A percentile compares a stretch with the other conserved stretches of the same genome.
These are phyloP conservation scores for Neodontobutis hainanensis DNA, from an alignment of 2,113 vertebrate species.

Conservation along the genomic window DNA sequence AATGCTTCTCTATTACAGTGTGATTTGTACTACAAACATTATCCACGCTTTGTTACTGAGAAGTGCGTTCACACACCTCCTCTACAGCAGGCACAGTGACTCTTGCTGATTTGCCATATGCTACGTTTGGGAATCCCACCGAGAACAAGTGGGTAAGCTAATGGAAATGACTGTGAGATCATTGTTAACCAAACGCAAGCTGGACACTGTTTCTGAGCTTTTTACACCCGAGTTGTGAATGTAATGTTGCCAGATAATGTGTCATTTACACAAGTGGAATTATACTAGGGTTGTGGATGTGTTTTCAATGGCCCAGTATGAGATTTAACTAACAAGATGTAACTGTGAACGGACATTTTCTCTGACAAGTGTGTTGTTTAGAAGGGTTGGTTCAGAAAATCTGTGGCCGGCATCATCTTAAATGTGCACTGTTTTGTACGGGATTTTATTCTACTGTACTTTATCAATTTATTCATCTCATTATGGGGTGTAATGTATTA, in stretches of 20 bases:
- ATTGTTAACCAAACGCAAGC: slow-evolving; percentile 8
- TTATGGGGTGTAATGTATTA: no score
- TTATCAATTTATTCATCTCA: no score
- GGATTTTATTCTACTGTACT: no score
- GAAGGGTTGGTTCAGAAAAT: no score
- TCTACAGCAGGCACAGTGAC: not conserved
- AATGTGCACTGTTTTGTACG: no score
- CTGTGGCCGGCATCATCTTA: no score
- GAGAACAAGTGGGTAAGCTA: slow-evolving; percentile 5
- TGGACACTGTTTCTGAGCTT: not conserved
- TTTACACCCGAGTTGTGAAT: not conserved
- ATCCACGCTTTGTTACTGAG: not conserved
- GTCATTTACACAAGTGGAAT: not conserved
- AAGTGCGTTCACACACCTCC: not conserved
- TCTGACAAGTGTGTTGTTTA: no score
- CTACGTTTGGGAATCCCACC: slow-evolving; percentile 2
- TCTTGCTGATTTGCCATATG: slow-evolving; percentile 47
- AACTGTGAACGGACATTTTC: not conserved
- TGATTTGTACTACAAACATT: not conserved
- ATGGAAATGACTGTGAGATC: slow-evolving; percentile 12
- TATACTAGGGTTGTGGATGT: not conserved
- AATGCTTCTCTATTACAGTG: not conserved
- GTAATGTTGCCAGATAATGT: not conserved
- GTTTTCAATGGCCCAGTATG: not conserved
- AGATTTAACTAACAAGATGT: not conserved